phyloP scores from a whole-genome alignment of 2,113 vertebrate species.

The Embiotoca jacksoni region DNA sequence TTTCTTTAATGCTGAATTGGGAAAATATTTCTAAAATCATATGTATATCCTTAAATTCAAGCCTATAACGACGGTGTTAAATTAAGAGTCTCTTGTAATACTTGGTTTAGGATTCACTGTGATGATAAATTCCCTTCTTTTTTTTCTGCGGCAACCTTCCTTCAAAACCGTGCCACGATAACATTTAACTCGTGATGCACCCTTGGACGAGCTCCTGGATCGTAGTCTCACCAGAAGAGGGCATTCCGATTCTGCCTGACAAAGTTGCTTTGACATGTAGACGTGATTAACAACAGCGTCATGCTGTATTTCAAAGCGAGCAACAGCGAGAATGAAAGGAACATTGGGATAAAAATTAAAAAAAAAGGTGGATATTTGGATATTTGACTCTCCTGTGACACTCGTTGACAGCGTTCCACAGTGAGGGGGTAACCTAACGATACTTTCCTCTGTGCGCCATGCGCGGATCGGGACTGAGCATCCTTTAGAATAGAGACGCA shows the following conservation, averaged over 20 bases:
- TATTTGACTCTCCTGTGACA: constrained; percentile 8
- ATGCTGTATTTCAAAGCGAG: constrained; percentile 57
- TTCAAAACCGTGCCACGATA: constrained; percentile 7
- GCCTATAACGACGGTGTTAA: no score
- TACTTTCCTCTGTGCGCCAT: constrained; percentile 65
- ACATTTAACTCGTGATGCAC: constrained; percentile 28
- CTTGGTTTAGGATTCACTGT: not conserved
- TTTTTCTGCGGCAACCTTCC: not conserved
- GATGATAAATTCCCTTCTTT: not conserved
- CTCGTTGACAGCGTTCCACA: constrained; percentile 29
- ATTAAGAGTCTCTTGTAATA: not conserved
- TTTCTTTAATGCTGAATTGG: not conserved
- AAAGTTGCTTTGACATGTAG: constrained; percentile 81
- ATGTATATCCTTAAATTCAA: not conserved
- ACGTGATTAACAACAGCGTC: constrained; percentile 75
- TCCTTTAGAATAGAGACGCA: constrained; percentile 42
- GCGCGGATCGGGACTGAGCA: constrained; percentile 63
- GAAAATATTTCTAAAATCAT: not conserved
- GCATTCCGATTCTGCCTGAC: constrained; percentile 83
- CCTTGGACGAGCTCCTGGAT: constrained; percentile 51
- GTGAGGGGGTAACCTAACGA: constrained; percentile 35
- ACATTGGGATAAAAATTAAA: constrained; percentile 2
- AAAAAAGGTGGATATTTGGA: constrained; percentile 53
- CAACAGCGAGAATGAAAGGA: constrained; percentile 30
- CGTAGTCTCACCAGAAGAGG: constrained; percentile 84